Evolutionary conservation across 2,888 invertebrate species (phyloP).

Genomic region (Diplolepis rosae): DNA sequence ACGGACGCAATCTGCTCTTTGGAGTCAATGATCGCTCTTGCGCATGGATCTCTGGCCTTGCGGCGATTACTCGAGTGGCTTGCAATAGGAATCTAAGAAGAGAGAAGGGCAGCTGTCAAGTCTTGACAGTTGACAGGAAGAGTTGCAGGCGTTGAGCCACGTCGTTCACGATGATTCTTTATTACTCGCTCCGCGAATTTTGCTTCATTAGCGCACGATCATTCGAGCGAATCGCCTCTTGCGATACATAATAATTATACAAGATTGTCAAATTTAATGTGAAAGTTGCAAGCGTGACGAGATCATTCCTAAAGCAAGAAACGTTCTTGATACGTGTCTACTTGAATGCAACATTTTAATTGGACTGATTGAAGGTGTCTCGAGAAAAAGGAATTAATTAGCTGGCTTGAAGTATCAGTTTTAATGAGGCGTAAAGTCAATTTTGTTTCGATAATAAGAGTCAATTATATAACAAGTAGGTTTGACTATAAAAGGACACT

Average conservation of each 20-base stretch:
- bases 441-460: neutral
- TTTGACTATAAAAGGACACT: neutral
- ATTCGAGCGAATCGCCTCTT: constrained; percentile 3
- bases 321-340: neutral
- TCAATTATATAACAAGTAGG: neutral
- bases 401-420: constrained; percentile 3
- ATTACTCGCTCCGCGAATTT: constrained; percentile 19
- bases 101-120: constrained; percentile 43
- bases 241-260: constrained; percentile 23
- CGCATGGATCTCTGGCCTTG: constrained; percentile 44
- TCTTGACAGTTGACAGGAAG: constrained; percentile 42
- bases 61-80: constrained; percentile 45
- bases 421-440: constrained; percentile 7
- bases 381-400: constrained; percentile 7
- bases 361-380: neutral
- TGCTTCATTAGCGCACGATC: constrained; percentile 19
- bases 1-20: constrained; percentile 39
- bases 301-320: neutral
- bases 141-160: constrained; percentile 26
- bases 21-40: constrained; percentile 36
- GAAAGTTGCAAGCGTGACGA: neutral
- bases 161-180: constrained; percentile 21
- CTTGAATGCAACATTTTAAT: constrained; percentile 6
- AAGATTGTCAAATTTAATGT: constrained; percentile 13
- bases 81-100: constrained; percentile 42